phyloP scores from a whole-genome alignment of 2,113 vertebrate genomes.

The Lophotis ruficrista region DNA sequence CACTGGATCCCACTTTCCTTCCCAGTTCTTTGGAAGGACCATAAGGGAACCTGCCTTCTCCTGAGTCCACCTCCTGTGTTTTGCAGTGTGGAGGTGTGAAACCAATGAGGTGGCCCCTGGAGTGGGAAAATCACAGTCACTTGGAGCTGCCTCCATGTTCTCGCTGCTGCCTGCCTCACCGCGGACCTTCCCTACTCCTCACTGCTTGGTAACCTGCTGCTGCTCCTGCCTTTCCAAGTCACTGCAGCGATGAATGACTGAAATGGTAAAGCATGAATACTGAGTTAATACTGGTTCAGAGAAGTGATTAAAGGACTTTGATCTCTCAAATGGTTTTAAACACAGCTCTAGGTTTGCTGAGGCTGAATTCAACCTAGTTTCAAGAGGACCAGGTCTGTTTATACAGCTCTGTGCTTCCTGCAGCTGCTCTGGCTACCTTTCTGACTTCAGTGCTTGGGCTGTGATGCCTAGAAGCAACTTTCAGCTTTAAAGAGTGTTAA shows the following conservation, averaged over 20 bases:
- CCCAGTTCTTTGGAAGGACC: background rate
- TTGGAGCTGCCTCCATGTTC: background rate
- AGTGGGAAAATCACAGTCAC: background rate
- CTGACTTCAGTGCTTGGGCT: background rate
- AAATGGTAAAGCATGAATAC: background rate
- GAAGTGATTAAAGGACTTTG: background rate
- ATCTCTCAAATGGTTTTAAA: background rate
- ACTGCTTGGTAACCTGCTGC: background rate
- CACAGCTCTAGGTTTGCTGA: background rate
- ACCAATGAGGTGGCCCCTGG: background rate
- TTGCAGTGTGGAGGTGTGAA: background rate
- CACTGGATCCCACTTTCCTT: background rate
- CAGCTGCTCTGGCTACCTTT: background rate
- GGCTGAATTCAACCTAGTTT: background rate
- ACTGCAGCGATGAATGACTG: background rate
- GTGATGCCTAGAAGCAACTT: background rate
- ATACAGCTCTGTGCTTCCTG: background rate
- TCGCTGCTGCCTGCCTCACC: rapidly evolving
- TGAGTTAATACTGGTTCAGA: background rate
- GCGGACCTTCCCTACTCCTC: rapidly evolving
- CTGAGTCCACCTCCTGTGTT: background rate
- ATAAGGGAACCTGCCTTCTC: background rate
- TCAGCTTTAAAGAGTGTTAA: background rate
- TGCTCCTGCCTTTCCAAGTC: background rate
- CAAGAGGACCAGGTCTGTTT: background rate